These are phyloP conservation scores for Prietella phreatophila DNA, from an alignment of 2,113 vertebrate species.

Conservation along the genomic window DNA sequence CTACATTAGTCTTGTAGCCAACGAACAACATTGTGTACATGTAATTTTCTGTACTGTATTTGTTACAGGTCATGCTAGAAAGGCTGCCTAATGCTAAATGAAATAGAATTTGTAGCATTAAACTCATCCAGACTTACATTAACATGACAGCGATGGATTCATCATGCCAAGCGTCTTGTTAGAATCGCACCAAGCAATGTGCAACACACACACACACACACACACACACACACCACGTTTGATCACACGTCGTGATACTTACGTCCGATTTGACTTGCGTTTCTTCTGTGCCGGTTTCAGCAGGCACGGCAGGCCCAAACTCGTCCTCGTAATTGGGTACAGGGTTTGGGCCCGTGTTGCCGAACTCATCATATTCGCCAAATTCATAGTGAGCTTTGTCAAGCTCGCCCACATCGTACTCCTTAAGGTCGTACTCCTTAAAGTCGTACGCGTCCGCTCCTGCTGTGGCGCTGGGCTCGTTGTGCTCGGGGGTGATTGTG, in stretches of 20 bases:
- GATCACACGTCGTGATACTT: slow-evolving; percentile 72
- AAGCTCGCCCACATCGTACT: slow-evolving; percentile 70
- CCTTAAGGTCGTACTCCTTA: slow-evolving; percentile 87
- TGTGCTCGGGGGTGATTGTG: slow-evolving; percentile 70
- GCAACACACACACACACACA: slow-evolving; percentile 14
- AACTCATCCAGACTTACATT: background rate
- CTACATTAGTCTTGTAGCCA: background rate
- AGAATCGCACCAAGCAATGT: slow-evolving; percentile 21
- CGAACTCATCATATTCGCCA: slow-evolving; percentile 89
- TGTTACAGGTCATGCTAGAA: background rate
- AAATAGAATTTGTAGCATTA: background rate
- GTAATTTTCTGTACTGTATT: background rate
- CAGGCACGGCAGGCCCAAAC: slow-evolving; percentile 91
- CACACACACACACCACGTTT: slow-evolving; percentile 7
- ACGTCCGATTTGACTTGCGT: slow-evolving; percentile 75
- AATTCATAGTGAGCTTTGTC: slow-evolving; percentile 86
- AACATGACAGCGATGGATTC: background rate
- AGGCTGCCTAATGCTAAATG: background rate
- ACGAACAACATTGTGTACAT: background rate
- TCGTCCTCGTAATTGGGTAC: slow-evolving; percentile 77
- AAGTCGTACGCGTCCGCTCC: slow-evolving; percentile 82
- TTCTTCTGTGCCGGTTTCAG: slow-evolving; percentile 90
- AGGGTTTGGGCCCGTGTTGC: slow-evolving; percentile 80
- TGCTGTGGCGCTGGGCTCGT: slow-evolving; percentile 58
- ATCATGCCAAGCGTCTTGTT: slow-evolving; percentile 41